Base-by-base conservation (phyloP, 2,113 vertebrate species). In the Accipiter virgatus region DNA sequence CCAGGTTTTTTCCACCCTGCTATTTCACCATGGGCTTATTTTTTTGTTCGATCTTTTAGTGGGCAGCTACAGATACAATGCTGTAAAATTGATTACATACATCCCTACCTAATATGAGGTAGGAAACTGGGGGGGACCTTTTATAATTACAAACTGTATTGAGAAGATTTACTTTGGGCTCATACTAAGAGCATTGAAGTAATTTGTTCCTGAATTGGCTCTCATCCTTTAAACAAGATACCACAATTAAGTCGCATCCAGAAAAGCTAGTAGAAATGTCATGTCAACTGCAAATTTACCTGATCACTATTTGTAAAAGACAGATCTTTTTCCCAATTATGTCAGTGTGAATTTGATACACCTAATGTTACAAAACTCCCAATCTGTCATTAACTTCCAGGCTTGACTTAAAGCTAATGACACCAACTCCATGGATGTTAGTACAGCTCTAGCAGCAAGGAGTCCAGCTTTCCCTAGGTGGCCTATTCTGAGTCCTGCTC, bases 1-100 rank as follows among this genome's bases (percentile, higher is more conserved):
- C 93, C 74, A 94, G 96, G 88, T 97, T 97, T 97, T 97, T 93
- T 82, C 80, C 81, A 93, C 86, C 90, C 88, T 55, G 45, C 52
- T 92, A 67, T 92, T 86, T 96, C 87, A 63, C 86, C 59, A 34
- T 77, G 78, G 84, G 53, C 80, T 66, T 55, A 81, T 88, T 97
- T 97, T 83, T 90, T 86, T 94, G 83, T 91, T 91, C 16, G 20
- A 66, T 88, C 59, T 79, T 92, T 97, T 77, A 15, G 56, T 55
- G 75, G 77, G 40, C 58, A 88, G 82, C 78, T 92, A 87, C 9
- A 82, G 74, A 66, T 32, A 36, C 5, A 71, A 80, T 81, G 70
- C 91, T 80, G 86, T 81, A 94, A 94, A 86, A 86, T 31, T 77
- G 77, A 85, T 98, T 85, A 56, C 79, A 80, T 95, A 88, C 63